Conservation (phyloP, 2,888 invertebrate genomes). For the Coelinius sp. region DNA sequence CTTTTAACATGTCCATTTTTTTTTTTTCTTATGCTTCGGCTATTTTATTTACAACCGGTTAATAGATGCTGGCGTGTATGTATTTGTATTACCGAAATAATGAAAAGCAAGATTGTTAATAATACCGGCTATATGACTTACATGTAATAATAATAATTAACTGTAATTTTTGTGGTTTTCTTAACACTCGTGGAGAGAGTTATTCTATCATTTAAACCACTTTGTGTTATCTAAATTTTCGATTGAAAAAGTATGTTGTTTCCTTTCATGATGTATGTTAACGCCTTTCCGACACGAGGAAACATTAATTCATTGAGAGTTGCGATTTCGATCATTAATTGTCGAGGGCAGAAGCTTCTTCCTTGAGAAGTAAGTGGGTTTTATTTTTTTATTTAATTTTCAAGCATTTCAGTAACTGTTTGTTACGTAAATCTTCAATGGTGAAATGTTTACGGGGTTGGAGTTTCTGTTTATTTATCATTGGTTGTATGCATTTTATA, state of each 20-base stretch:
- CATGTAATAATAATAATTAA: slow-evolving; percentile 28
- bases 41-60: slow-evolving; percentile 25
- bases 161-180: slow-evolving; percentile 24
- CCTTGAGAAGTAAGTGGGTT: neutral
- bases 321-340: slow-evolving; percentile 44
- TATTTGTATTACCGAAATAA: neutral
- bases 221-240: neutral
- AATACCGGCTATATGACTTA: neutral
- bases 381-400: slow-evolving; percentile 22
- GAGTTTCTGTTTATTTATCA: slow-evolving; percentile 2
- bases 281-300: slow-evolving; percentile 5
- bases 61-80: slow-evolving; percentile 17
- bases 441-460: slow-evolving; percentile 48
- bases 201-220: neutral
- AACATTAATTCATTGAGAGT: slow-evolving; percentile 22
- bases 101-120: neutral
- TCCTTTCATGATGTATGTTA: slow-evolving; percentile 16
- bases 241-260: neutral
- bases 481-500: neutral
- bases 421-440: slow-evolving; percentile 53
- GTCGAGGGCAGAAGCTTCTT: neutral
- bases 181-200: neutral
- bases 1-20: neutral
- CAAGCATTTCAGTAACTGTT: slow-evolving; percentile 39
- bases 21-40: no score